A percentile compares a stretch with the other conserved stretches of the same genome.
Conservation (phyloP, 2,113 vertebrate species). For the Melanotaenia duboulayi region DNA sequence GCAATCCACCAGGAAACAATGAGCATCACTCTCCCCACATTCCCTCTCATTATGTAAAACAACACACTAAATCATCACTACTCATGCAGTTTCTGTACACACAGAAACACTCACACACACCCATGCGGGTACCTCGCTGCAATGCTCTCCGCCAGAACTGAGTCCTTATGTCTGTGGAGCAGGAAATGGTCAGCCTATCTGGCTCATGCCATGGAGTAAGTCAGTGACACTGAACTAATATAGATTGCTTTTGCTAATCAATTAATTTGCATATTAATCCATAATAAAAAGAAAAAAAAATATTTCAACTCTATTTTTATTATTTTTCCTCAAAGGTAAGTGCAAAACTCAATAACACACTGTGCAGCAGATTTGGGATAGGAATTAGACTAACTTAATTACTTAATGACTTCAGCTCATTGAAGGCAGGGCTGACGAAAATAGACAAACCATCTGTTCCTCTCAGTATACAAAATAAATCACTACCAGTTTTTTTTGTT, state of each 20-base stretch:
- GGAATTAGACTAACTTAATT: slow-evolving; percentile 55
- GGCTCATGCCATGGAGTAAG: slow-evolving; percentile 2
- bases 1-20: slow-evolving; percentile 57
- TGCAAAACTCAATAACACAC: background rate
- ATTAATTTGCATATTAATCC: background rate
- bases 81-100: slow-evolving; percentile 64
- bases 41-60: slow-evolving; percentile 61
- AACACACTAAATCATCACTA: slow-evolving; percentile 53
- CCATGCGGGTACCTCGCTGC: slow-evolving; percentile 84
- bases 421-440: slow-evolving; percentile 41
- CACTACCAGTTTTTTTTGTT: slow-evolving; percentile 16
- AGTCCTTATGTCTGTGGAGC: slow-evolving; percentile 82
- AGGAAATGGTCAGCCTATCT: slow-evolving; percentile 59
- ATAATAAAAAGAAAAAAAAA: background rate
- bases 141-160: slow-evolving; percentile 83
- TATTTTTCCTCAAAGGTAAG: background rate
- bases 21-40: slow-evolving; percentile 57
- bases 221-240: slow-evolving; percentile 1
- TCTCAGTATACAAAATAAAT: slow-evolving; percentile 53
- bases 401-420: slow-evolving; percentile 59
- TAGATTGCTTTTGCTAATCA: fast-evolving
- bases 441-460: slow-evolving; percentile 69
- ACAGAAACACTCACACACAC: slow-evolving; percentile 52
- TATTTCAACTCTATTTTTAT: background rate
- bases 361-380: slow-evolving; percentile 9